phyloP scores from a whole-genome alignment of 2,797 vertebrate genomes.

The Petrocephalus sullivani region DNA sequence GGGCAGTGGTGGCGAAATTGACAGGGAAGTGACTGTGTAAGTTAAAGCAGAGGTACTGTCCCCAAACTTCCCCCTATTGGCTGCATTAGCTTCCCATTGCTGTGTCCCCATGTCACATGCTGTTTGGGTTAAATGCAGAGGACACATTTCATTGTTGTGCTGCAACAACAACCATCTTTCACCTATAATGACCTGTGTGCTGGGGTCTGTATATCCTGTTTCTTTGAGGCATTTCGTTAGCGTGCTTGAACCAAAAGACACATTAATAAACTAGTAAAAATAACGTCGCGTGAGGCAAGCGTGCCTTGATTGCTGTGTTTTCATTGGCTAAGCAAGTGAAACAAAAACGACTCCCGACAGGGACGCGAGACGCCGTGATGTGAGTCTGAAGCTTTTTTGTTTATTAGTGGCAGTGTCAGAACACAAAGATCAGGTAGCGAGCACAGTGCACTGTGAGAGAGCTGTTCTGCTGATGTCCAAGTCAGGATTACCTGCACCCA shows the following conservation, averaged over 20 bases:
- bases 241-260: background rate
- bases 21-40: too few relatives aligned
- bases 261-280: background rate
- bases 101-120: too few relatives aligned
- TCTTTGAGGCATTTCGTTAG: background rate
- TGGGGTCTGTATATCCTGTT: background rate
- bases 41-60: too few relatives aligned
- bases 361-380: background rate
- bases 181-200: background rate
- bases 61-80: too few relatives aligned
- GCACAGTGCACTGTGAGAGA: background rate
- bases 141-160: too few relatives aligned
- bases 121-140: too few relatives aligned
- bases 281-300: background rate
- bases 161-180: too few relatives aligned
- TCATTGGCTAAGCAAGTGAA: background rate
- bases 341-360: background rate
- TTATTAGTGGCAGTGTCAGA: background rate
- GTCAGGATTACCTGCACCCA: background rate
- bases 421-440: background rate
- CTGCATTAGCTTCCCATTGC: too few relatives aligned
- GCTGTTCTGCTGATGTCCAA: background rate
- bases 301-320: background rate
- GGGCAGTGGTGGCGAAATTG: too few relatives aligned
- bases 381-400: background rate